Evolutionary conservation across 2,888 invertebrate species (phyloP), one percentile per base, ranked within the genome.

Genomic region (Cybosia mesomella): DNA sequence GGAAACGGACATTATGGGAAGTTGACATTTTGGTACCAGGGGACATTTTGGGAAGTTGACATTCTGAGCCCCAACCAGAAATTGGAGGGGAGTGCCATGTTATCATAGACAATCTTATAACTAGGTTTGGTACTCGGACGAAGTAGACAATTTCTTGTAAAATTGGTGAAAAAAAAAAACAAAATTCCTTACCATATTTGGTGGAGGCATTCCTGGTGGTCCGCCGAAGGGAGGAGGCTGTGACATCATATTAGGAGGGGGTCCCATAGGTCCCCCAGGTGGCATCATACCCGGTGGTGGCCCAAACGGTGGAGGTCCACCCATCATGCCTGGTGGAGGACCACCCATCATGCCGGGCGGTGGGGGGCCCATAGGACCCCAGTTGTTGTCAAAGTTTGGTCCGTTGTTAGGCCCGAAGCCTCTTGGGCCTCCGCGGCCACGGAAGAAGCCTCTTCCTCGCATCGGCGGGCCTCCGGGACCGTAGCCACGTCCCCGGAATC

Each of bases 401-500:
- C 95, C 94, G 80, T 95, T 89, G 74, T 95, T 93, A 0, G 93
- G 94, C 0, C 95, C 95, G 71, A 95, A 94, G 67, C 77, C 81
- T 22, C 93, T 87, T 0, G 94, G 93, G 0, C 91, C 95, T 0
- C 95, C 95, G 1, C 95, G 89, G 24, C 95, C 94, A 1, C 96
- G 90, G 85, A 95, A 94, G 73, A 95, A 95, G 21, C 95, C 95
- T 1, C 95, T 89, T 0, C 95, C 95, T 54, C 96, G 85, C 86
- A 95, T 95, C 0, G 96, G 96, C 0, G 96, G 95, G 13, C 96
- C 96, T 0, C 95, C 95, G 1, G 96, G 96, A 0, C 97, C 97
- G 86, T 96, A 97, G 22, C 96, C 96, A 76, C 97, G 94, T 3
- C 97, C 97, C 53, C 97, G 91, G 83, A 97, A 97, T 28, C 97